Evolutionary conservation across 2,797 vertebrate genomes (phyloP), one percentile per base, ranked within the genome.

Genomic region (Sparidentex hasta): DNA sequence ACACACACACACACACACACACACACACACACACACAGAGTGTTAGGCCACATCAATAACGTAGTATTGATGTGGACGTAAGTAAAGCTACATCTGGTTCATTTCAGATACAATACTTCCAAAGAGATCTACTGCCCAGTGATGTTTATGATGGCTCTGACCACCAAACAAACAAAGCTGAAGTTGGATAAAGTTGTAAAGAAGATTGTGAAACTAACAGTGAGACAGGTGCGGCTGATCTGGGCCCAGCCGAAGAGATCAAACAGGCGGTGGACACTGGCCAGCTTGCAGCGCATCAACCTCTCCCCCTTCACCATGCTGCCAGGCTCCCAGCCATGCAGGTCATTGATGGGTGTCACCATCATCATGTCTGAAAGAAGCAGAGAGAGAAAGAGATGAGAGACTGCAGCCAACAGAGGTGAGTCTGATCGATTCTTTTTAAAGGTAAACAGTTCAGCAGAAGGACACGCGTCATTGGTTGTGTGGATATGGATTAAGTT

Each of bases 181-280:
- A 61, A 55, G n/a, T 48, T 21, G 27, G 43, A 18, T n/a, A n/a
- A n/a, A n/a, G n/a, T n/a, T n/a, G n/a, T n/a, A n/a, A n/a, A 87
- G 16, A 52, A 21, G 56, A 29, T 6, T 43, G 16, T 8, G 7
- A 59, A 48, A 86, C 96, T 96, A 80, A 98, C 97, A 3, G 97
- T 98, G 90, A 98, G 97, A 0, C 96, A 95, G 2, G 95, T 95
- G 52, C 92, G 95, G 1, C 95, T 96, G 74, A 98, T 93, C 91
- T 97, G 97, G 0, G 96, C 96, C 98, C 98, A 99, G 84, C 98
- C 97, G 0, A 96, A 97, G 27, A 99, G 96, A 92, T 99, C 98
- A 20, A 98, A 93, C 72, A 99, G 96, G 0, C 98, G 96, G 82
- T 98, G 97, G 74, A 97, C 94, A 2, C 97, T 97, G 87, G 97